Evolutionary conservation across 2,797 vertebrate genomes (phyloP).

Genomic region (Hippoglossus hippoglossus): DNA sequence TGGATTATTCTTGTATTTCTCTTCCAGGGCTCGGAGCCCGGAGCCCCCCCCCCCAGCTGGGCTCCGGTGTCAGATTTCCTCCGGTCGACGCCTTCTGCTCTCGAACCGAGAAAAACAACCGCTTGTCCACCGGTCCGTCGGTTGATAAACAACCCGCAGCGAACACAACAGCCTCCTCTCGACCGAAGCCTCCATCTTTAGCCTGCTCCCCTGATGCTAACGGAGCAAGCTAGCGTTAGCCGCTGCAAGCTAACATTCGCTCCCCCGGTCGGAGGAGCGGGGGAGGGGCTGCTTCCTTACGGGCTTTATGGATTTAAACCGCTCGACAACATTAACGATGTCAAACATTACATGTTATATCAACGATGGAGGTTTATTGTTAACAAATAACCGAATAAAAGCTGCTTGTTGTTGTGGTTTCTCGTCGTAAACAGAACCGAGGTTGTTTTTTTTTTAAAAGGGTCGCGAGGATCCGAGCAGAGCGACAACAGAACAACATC

Average conservation of each 20-base stretch:
- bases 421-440: not conserved
- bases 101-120: constrained; percentile 52
- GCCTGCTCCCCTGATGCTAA: not conserved
- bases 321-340: no score
- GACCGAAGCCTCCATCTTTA: not conserved
- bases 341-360: no score
- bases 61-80: constrained; percentile 77
- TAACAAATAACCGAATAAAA: not conserved
- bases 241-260: constrained; percentile 52
- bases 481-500: constrained; percentile 12
- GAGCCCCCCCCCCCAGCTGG: constrained; percentile 77
- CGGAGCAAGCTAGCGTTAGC: constrained; percentile 17
- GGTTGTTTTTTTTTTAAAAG: not conserved
- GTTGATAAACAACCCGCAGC: constrained; percentile 12
- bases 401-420: not conserved
- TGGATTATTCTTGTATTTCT: not conserved
- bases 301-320: no score
- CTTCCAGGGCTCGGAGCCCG: constrained; percentile 42
- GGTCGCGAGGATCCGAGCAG: not conserved
- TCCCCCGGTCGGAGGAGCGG: constrained; percentile 61
- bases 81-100: constrained; percentile 68
- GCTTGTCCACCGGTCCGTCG: not conserved
- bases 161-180: not conserved
- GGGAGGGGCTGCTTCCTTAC: constrained; percentile 57
- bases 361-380: no score